Conservation (phyloP, 2,113 vertebrate species). For the Emydocephalus ijimae region DNA sequence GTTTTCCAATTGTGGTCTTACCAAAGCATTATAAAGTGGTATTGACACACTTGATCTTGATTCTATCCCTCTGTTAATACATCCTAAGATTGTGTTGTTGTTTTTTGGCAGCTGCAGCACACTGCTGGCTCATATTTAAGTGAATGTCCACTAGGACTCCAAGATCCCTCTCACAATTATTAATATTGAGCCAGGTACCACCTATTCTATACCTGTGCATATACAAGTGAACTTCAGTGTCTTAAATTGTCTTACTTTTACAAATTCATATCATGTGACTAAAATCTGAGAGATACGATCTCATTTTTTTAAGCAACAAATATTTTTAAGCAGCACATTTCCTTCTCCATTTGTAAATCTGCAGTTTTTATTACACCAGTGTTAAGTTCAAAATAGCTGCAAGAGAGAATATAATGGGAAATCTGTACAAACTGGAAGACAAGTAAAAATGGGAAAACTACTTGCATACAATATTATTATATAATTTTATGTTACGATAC, state of each 20-base stretch:
- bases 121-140: background rate
- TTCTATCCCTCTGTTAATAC: background rate
- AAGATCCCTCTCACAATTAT: background rate
- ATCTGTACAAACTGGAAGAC: background rate
- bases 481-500: background rate
- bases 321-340: background rate
- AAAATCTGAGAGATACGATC: background rate
- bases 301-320: background rate
- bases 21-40: background rate
- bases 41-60: background rate
- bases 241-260: background rate
- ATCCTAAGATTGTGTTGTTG: background rate
- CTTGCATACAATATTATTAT: background rate
- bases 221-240: background rate
- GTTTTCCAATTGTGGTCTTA: background rate
- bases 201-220: background rate
- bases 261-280: background rate
- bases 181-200: background rate
- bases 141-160: background rate
- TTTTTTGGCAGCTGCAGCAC: background rate
- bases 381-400: background rate
- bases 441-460: background rate
- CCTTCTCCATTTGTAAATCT: background rate
- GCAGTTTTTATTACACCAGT: background rate
- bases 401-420: background rate